Evolutionary conservation across 2,888 invertebrate species (phyloP), one percentile per base, ranked within the genome.

Genomic region (Brachyptera putata): DNA sequence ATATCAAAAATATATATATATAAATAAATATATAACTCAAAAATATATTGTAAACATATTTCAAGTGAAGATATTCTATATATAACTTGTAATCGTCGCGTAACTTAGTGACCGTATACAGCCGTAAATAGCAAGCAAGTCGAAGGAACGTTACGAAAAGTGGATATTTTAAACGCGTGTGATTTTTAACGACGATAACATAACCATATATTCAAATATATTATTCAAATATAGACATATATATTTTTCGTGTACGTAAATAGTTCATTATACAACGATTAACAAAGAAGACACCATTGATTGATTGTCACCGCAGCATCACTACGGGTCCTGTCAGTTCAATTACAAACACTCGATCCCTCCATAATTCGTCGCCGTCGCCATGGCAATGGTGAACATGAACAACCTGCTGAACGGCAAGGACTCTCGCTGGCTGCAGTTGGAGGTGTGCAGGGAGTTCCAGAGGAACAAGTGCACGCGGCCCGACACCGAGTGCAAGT

Each of bases 381-480:
- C 50, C 64, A 84, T 84, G 86, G 91, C 91, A 79, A 93, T 94
- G 89, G 92, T 93, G 79, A 93, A 91, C 83, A 91, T 94, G 89
- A 94, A 92, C 83, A 95, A 92, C 83, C 86, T 95, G 75, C 85
- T 95, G 75, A 95, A 94, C 81, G 95, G 94, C 75, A 99, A 98
- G 82, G 99, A 99, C 84, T 97, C 97, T 71, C 91, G 98, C 77
- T 99, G 99, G 99, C 86, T 99, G 73, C 98, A 99, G 79, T 84
- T 99, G 77, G 99, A 99, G 83, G 99, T 98, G 77, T 95, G 94
- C 84, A 88, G 98, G 71, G 99, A 99, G 83, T 99, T 94, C 82
- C 97, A 98, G 83, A 87, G 99, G 79, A 97, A 96, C 85, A 98
- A 98, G 85, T 99, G 99, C 82, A 93, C 96, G 73, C 87, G 99